Percentiles rank a stretch among this genome's conserved stretches.
Conservation (phyloP, 2,888 invertebrate genomes). For the Nomada ferruginata region DNA sequence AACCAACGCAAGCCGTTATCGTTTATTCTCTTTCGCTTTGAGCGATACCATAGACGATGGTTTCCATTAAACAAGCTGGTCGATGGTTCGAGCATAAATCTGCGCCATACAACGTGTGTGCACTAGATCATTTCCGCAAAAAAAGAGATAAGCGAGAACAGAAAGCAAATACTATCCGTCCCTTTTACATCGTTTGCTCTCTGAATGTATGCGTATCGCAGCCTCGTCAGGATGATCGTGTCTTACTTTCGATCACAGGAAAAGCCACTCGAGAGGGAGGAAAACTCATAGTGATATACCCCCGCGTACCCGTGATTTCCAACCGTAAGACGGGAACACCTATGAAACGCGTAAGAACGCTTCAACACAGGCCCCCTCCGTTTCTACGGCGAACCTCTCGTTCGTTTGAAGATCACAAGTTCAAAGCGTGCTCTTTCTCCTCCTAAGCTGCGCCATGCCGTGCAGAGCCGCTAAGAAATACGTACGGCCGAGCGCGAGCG, state of each 20-base stretch:
- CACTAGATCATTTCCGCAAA: slow-evolving; percentile 27
- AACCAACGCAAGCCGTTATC: slow-evolving; percentile 21
- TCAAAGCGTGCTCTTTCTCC: slow-evolving; percentile 61
- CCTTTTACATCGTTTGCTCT: background rate
- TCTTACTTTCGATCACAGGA: slow-evolving; percentile 17
- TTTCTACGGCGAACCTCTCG: slow-evolving; percentile 33
- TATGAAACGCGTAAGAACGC: slow-evolving; percentile 23
- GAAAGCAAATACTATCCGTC: slow-evolving; percentile 21
- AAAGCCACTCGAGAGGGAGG: slow-evolving; percentile 8
- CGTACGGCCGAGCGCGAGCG: slow-evolving; percentile 52
- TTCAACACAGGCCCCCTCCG: slow-evolving; percentile 12
- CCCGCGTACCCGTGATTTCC: slow-evolving; percentile 1
- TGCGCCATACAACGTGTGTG: slow-evolving; percentile 48
- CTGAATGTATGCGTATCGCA: background rate
- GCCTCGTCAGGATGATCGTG: slow-evolving; percentile 4
- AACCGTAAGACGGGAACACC: background rate
- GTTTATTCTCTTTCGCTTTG: slow-evolving; percentile 13
- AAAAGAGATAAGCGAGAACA: slow-evolving; percentile 4
- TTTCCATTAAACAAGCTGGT: slow-evolving; percentile 30
- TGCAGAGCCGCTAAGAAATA: slow-evolving; percentile 59
- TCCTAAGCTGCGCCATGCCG: slow-evolving; percentile 41
- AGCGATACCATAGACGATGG: slow-evolving; percentile 6
- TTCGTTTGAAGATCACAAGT: slow-evolving; percentile 67
- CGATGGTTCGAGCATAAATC: slow-evolving; percentile 33
- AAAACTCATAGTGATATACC: slow-evolving; percentile 16